Percentiles rank a stretch among this genome's conserved stretches.
phyloP scores from a whole-genome alignment of 2,113 vertebrate species.

The Anolis sagrei region DNA sequence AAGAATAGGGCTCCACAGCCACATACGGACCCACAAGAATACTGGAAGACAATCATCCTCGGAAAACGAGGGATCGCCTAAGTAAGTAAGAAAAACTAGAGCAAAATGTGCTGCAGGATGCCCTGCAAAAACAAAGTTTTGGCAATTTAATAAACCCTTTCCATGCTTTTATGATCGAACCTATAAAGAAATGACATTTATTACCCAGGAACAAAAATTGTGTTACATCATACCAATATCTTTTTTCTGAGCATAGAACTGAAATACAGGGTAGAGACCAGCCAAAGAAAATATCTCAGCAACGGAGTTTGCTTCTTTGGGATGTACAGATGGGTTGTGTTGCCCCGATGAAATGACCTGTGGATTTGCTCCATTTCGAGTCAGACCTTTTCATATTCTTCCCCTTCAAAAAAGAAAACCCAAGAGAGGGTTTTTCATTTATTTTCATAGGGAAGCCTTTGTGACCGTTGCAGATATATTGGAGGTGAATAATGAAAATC shows the following conservation, averaged over 20 bases:
- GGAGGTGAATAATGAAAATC: constrained; percentile 43
- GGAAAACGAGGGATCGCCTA: no score
- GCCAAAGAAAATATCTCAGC: not conserved
- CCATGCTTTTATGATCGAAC: no score
- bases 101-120: no score
- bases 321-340: not conserved
- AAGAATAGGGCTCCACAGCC: no score
- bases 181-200: no score
- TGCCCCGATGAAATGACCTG: not conserved
- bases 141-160: no score
- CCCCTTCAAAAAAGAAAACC: not conserved
- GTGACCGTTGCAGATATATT: constrained; percentile 11
- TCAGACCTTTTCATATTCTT: not conserved
- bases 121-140: no score
- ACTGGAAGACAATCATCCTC: no score
- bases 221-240: not conserved
- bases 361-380: not conserved
- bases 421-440: not conserved
- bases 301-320: not conserved
- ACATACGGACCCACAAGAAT: no score
- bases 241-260: not conserved
- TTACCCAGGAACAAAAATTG: no score
- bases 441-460: not conserved
- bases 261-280: no score
- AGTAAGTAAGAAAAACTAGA: no score